Evolutionary conservation across 2,888 invertebrate species (phyloP), one percentile per base, ranked within the genome.

Genomic region (Leucophora obtusa): DNA sequence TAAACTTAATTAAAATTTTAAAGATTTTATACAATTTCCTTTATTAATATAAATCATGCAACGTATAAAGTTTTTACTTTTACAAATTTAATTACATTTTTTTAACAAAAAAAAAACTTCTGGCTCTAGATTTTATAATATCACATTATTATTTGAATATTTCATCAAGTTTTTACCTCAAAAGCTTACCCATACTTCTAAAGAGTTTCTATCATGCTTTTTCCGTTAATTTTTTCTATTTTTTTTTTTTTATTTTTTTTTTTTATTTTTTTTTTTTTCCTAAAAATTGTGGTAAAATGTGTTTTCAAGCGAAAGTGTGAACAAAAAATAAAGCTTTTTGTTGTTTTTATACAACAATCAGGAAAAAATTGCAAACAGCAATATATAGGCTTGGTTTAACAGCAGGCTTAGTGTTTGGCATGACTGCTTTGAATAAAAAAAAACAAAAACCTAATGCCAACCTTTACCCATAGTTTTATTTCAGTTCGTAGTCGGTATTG

Each of bases 251-350:
- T 1, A 11, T 11, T 11, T 38, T 38, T 94, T 80, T 28, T 28
- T 7, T 28, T 6, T 4, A 21, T 53, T 54, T 21, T 21, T 6
- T 1, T 56, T 28, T 33, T 33, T 15, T 33, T 56, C 11, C 58
- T 35, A 65, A 65, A 65, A 65, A 65, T 58, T 73, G 73, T 62
- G 70, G 69, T 70, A 80, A 85, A 86, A 85, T 87, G 86, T 87
- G 86, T 84, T 85, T 84, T 87, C 84, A 84, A 83, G 87, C 86
- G 86, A 86, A 87, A 87, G 87, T 87, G 87, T 87, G 85, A 87
- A 87, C 85, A 87, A 87, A 86, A 86, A 28, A 21, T 11, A 69
- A 54, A 35, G 18, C n/a, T 75, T 47, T 68, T 51, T 66, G 68
- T 73, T 54, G 14, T 66, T 66, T 66, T 56, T 17, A 11, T 53